Conservation (phyloP, 2,113 vertebrate genomes). For the Saccopteryx bilineata region DNA sequence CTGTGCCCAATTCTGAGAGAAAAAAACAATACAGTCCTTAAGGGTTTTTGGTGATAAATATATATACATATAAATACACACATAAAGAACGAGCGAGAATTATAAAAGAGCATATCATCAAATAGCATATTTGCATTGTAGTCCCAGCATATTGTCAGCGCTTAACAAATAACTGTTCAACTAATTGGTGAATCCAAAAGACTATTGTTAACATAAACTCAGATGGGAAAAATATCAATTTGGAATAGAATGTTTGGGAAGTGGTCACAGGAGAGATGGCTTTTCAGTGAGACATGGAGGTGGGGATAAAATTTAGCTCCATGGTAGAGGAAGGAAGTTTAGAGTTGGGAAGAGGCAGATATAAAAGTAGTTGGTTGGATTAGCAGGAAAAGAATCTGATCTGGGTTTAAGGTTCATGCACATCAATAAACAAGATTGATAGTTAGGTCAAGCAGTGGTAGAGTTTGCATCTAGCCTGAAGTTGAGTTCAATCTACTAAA, state of each 20-base stretch:
- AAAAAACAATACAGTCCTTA: conserved; percentile 11
- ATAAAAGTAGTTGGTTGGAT: not conserved
- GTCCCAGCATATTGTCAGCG: not conserved
- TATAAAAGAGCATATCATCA: not conserved
- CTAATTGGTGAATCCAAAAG: conserved; percentile 14
- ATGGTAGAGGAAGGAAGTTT: not conserved
- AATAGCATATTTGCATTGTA: not conserved
- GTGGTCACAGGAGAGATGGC: conserved; percentile 29
- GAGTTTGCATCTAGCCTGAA: not conserved
- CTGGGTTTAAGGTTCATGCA: not conserved
- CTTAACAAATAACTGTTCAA: not conserved
- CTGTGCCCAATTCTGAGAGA: conserved; percentile 39
- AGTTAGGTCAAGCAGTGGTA: not conserved
- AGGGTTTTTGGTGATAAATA: not conserved
- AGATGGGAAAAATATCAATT: not conserved
- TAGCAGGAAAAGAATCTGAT: not conserved
- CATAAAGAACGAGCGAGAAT: not conserved
- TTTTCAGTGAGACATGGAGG: not conserved
- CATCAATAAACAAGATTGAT: not conserved
- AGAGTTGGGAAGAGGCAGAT: not conserved
- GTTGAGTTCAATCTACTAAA: not conserved
- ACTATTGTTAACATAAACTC: conserved; percentile 43
- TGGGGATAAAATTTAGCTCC: not conserved
- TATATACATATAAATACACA: not conserved
- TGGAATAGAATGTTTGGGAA: not conserved